Evolutionary conservation across 2,113 vertebrate species (phyloP), one percentile per base, ranked within the genome.

Genomic region (Sinosuthora webbiana): DNA sequence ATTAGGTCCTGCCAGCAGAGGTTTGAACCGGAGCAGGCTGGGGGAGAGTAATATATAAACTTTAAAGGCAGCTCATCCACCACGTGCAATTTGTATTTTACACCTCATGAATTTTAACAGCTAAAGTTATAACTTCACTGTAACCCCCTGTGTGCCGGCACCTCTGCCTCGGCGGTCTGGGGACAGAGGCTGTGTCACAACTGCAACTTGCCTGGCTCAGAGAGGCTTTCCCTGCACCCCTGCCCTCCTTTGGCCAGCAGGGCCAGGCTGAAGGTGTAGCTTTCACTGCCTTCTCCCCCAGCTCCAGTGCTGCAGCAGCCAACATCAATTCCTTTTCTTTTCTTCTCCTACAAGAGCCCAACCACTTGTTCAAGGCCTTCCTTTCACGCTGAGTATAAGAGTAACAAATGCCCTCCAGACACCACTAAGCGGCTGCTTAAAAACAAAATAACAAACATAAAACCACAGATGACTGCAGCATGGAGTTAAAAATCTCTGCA

Each of bases 101-200:
- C 94, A 97, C 93, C 85, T 96, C 94, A 92, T 97, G 94, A 96
- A 96, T 96, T 97, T 96, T 97, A 96, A 96, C 92, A 84, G 75
- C 93, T 44, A 0, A 87, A 94, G 92, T 87, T 93, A 45, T 84
- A 95, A 94, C 91, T 93, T 45, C 28, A 3, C 73, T 2, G 16
- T 97, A 97, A 95, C 92, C 88, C 95, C 7, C 42, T 13, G 27
- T 8, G 59, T 1, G 10, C 93, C 0, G 1, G 70, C 52, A 28
- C 10, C 4, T 30, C 74, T 60, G 82, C 71, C 73, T 25, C 11
- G 57, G 89, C 13, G 0, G 57, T 37, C 41, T 7, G 3, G 71
- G 90, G 35, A 31, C 0, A 0, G 68, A 19, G 44, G 55, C 37
- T 28, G n/a, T 3, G 2, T 10, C 52, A 10, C 25, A 15, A 25